Conservation (phyloP, 2,888 invertebrate genomes). For the Eremobia ochroleuca region DNA sequence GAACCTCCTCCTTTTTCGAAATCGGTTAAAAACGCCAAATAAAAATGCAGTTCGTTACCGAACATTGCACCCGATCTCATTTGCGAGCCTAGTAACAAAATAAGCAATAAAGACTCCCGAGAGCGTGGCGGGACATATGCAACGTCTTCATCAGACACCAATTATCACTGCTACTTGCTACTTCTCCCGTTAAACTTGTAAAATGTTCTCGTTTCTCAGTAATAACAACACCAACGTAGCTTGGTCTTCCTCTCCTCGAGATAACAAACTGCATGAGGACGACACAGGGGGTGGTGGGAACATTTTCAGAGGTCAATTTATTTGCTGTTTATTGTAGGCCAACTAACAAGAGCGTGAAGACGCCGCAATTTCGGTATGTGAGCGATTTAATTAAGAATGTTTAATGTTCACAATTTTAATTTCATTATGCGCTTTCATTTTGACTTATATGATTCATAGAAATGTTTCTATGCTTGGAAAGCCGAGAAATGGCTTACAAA, state of each 20-base stretch:
- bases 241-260: constrained; percentile 51
- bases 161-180: constrained; percentile 69
- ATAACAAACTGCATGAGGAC: not conserved
- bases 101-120: constrained; percentile 57
- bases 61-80: constrained; percentile 50
- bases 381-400: constrained; percentile 77
- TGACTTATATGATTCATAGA: constrained; percentile 65
- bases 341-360: constrained; percentile 81
- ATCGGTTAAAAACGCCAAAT: no score
- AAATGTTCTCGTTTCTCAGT: constrained; percentile 70
- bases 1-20: no score
- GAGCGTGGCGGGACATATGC: constrained; percentile 60
- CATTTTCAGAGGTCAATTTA: constrained; percentile 56
- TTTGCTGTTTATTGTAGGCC: constrained; percentile 68
- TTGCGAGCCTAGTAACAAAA: constrained; percentile 45
- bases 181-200: constrained; percentile 71
- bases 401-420: constrained; percentile 69
- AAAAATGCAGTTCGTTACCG: constrained; percentile 30
- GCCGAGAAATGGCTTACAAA: constrained; percentile 58
- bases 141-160: constrained; percentile 68
- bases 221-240: constrained; percentile 64
- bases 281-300: constrained; percentile 1
- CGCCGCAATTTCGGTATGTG: constrained; percentile 75
- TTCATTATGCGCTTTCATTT: constrained; percentile 76
- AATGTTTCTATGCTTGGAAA: constrained; percentile 59